Conservation (phyloP, 2,113 vertebrate genomes). For the Rattus norvegicus region DNA sequence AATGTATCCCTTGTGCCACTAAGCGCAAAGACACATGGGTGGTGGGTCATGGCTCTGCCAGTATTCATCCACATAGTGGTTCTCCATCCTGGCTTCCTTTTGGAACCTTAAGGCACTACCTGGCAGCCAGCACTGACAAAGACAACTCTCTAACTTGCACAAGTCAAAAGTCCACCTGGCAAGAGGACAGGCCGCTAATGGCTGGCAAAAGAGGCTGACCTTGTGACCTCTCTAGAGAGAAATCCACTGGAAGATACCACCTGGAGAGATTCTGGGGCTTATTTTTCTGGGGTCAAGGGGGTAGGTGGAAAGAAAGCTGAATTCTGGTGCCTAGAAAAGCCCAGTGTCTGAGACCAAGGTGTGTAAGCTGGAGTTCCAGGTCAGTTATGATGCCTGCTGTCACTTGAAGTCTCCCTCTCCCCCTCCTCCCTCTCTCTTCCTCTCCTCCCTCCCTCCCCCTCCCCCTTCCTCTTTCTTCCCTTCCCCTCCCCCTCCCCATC, state of each 20-base stretch:
- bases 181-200: neutral
- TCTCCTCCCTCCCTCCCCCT: no score
- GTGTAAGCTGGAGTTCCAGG: neutral
- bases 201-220: neutral
- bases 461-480: no score
- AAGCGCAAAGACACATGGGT: neutral
- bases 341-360: neutral
- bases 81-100: neutral
- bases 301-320: neutral
- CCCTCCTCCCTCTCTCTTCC: no score
- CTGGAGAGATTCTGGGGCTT: neutral
- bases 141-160: neutral
- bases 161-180: neutral
- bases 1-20: neutral
- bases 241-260: rapidly evolving
- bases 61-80: rapidly evolving
- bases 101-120: neutral
- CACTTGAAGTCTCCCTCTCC: neutral
- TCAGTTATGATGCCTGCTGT: neutral
- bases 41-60: neutral
- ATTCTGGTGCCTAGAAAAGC: neutral
- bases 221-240: neutral
- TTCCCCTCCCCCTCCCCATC: no score
- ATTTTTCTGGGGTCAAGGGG: neutral
- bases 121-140: neutral